Evolutionary conservation across 2,797 vertebrate genomes (phyloP).

Genomic region (Anabacerthia variegaticeps): DNA sequence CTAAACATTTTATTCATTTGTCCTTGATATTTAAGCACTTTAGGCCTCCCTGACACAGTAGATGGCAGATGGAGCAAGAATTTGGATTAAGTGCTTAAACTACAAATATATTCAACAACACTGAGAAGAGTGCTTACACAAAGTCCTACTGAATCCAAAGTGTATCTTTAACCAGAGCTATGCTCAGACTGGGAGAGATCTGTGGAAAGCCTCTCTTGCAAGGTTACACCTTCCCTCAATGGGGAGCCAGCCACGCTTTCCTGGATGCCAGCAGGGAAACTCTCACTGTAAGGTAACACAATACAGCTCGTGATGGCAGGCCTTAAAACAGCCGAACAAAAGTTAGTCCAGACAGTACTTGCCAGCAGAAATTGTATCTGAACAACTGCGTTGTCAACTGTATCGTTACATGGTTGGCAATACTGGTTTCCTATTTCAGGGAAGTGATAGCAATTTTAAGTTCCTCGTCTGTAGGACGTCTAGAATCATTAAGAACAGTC

Average conservation of each 20-base stretch:
- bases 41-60: not conserved
- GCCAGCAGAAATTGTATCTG: not conserved
- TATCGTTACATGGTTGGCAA: not conserved
- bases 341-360: not conserved
- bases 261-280: not conserved
- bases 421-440: not conserved
- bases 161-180: not conserved
- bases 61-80: not conserved
- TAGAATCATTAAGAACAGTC: constrained; percentile 40
- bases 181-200: not conserved
- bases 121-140: not conserved
- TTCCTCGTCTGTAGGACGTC: constrained; percentile 8
- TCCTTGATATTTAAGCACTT: not conserved
- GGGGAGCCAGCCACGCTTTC: rapidly evolving
- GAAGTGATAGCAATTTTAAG: constrained; percentile 17
- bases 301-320: not conserved
- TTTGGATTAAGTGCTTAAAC: not conserved
- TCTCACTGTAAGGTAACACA: not conserved
- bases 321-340: not conserved
- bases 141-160: not conserved
- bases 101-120: not conserved
- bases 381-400: not conserved
- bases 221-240: not conserved
- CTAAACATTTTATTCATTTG: constrained; percentile 21
- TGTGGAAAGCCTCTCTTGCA: not conserved